These are phyloP conservation scores for Siderastrea siderea DNA, from an alignment of 92 coral and sea anemone species.

Conservation along the genomic window DNA sequence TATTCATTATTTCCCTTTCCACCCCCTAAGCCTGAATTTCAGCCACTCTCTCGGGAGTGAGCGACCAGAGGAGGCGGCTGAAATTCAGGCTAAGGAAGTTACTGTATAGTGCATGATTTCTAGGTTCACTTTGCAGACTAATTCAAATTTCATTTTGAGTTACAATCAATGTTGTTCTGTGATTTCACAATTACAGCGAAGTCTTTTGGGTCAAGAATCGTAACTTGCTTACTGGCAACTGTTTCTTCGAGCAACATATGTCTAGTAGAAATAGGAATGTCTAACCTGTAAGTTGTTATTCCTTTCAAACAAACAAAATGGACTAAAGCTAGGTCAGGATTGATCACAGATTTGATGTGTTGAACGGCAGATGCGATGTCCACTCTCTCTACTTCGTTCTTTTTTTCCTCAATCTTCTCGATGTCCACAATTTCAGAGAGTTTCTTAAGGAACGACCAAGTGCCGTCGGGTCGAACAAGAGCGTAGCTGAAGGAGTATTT, in stretches of 20 bases:
- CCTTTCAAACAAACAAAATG: conserved; percentile 33
- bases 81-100: no score
- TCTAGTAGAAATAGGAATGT: background rate
- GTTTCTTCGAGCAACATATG: background rate
- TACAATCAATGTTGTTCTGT: no score
- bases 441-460: conserved; percentile 18
- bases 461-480: conserved; percentile 2
- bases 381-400: background rate
- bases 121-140: no score
- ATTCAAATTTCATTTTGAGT: no score
- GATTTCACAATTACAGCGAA: no score
- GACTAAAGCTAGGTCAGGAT: conserved; percentile 25
- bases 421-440: conserved; percentile 1
- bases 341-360: conserved; percentile 1
- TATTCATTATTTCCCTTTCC: no score
- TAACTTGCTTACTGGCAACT: no score
- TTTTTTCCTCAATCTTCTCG: background rate
- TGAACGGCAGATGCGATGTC: conserved; percentile 16
- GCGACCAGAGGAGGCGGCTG: no score
- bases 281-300: conserved; percentile 38
- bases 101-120: no score
- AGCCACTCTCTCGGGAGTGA: no score
- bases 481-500: conserved; percentile 11
- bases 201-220: no score
- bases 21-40: no score